A percentile compares a stretch with the other conserved stretches of the same genome.
Evolutionary conservation across 2,888 invertebrate species (phyloP).

Genomic region (Ecliptopera silaceata): DNA sequence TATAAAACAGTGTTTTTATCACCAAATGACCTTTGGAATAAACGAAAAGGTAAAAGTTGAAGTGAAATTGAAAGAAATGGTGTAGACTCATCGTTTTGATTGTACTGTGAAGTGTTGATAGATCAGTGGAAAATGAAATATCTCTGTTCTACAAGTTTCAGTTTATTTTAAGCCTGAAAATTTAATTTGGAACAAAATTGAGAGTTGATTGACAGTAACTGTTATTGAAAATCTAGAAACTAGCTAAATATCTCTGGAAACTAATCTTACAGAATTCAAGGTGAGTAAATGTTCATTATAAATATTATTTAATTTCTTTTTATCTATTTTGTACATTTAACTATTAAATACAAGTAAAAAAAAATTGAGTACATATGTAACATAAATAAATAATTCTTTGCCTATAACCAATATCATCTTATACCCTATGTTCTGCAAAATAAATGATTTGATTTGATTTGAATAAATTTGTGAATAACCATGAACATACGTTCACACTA

Average conservation of each 20-base stretch:
- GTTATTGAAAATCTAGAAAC: not conserved
- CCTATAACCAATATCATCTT: too few species aligned
- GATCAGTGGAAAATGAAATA: conserved; percentile 52
- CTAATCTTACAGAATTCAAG: not conserved
- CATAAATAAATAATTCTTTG: too few species aligned
- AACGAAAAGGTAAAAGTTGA: conserved; percentile 1
- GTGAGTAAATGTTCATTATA: conserved; percentile 2
- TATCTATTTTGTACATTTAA: not conserved
- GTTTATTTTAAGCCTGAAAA: not conserved
- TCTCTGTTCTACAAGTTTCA: conserved; percentile 17
- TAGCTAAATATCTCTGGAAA: not conserved
- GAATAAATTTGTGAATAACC: too few species aligned
- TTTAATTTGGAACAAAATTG: not conserved
- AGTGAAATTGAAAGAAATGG: conserved; percentile 1
- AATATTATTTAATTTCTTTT: not conserved
- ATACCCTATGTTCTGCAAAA: too few species aligned
- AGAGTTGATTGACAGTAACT: not conserved
- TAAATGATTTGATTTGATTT: too few species aligned
- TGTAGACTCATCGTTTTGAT: conserved; percentile 13
- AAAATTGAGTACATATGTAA: too few species aligned
- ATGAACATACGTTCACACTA: too few species aligned
- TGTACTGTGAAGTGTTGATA: conserved; percentile 48
- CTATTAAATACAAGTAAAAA: too few species aligned
- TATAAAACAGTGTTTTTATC: conserved; percentile 10
- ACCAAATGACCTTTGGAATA: conserved; percentile 2